Evolutionary conservation across 2,888 invertebrate species (phyloP).

Genomic region (Argyresthia goedartella): DNA sequence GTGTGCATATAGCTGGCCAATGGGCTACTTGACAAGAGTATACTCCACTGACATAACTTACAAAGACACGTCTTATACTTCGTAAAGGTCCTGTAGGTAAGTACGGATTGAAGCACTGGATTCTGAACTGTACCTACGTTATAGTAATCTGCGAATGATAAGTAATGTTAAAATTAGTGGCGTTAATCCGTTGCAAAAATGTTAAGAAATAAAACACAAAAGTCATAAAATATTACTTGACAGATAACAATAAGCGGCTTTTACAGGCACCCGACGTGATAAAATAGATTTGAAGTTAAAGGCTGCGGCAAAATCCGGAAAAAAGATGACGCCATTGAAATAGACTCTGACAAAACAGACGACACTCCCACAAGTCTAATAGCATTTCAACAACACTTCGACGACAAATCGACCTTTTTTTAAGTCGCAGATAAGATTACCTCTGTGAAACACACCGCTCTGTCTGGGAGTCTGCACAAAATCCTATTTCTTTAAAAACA

Average conservation of each 20-base stretch:
- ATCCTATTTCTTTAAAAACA: conserved; percentile 55
- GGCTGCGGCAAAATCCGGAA: background rate
- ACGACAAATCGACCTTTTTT: conserved; percentile 38
- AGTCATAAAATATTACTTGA: background rate
- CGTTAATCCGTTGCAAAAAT: too few relatives aligned
- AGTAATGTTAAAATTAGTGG: too few relatives aligned
- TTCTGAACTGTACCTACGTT: too few relatives aligned
- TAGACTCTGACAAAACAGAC: background rate
- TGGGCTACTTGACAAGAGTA: too few relatives aligned
- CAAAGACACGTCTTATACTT: too few relatives aligned
- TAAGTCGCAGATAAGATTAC: conserved; percentile 51
- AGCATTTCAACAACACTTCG: conserved; percentile 42
- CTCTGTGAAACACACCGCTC: conserved; percentile 12
- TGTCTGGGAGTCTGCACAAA: conserved; percentile 43
- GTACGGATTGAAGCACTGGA: too few relatives aligned
- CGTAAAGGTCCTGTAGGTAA: too few relatives aligned
- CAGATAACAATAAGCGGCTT: background rate
- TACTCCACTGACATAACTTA: too few relatives aligned
- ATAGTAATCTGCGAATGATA: too few relatives aligned
- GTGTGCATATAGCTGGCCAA: too few relatives aligned
- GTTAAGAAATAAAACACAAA: too few relatives aligned
- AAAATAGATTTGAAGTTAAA: conserved; percentile 2
- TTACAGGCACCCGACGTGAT: background rate
- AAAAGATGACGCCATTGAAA: conserved; percentile 7
- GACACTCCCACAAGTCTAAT: conserved; percentile 18